Evolutionary conservation across 2,797 vertebrate species (phyloP).

Genomic region (Enteromius fasciolatus): DNA sequence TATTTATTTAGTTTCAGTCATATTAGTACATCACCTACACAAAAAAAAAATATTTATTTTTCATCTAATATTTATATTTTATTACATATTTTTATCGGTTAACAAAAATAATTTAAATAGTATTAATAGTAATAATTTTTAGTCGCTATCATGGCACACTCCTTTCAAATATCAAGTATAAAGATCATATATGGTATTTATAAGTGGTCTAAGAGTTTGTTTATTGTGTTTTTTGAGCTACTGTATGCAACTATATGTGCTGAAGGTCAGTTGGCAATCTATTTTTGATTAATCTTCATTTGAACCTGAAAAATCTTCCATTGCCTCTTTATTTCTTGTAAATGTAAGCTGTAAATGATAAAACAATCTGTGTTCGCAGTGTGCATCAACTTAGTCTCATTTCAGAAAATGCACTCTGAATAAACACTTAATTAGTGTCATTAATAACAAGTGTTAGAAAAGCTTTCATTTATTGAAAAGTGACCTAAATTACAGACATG

Average conservation of each 20-base stretch:
- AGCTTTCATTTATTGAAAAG: background rate
- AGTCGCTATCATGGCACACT: background rate
- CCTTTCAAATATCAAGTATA: background rate
- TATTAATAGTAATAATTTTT: background rate
- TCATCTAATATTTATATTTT: background rate
- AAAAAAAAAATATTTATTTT: background rate
- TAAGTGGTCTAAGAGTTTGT: background rate
- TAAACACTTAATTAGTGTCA: background rate
- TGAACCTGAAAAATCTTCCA: background rate
- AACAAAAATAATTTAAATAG: no score
- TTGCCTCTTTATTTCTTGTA: background rate
- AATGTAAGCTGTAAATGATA: background rate
- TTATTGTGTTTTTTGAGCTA: background rate
- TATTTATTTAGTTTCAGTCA: background rate
- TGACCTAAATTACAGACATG: background rate
- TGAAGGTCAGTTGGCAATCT: background rate
- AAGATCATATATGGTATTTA: background rate
- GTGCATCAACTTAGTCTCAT: background rate
- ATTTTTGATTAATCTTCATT: background rate
- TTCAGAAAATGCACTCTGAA: background rate
- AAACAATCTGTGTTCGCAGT: background rate
- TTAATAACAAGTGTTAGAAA: constrained; percentile 7
- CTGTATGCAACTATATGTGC: background rate
- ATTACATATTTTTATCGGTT: background rate
- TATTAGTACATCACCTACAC: background rate